Evolutionary conservation across 2,797 vertebrate species (phyloP).

Genomic region (Chiropotes sagulatus): DNA sequence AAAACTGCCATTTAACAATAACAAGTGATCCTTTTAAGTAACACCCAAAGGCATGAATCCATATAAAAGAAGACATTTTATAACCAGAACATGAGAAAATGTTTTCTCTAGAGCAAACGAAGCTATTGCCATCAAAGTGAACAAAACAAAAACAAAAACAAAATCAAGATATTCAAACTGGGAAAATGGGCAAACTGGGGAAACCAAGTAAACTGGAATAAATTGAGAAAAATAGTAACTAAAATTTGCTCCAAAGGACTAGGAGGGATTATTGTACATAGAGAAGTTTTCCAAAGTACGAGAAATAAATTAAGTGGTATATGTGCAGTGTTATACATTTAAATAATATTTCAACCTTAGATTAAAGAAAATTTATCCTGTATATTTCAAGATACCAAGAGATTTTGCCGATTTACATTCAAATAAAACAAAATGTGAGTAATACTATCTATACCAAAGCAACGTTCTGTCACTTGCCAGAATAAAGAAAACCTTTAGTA

Average conservation of each 20-base stretch:
- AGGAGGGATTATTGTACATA: not conserved
- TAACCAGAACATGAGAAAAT: not conserved
- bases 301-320: not conserved
- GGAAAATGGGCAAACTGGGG: not conserved
- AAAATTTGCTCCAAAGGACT: not conserved
- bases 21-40: not conserved
- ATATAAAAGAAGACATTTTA: not conserved
- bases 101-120: conserved; percentile 28
- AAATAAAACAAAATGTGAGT: not conserved
- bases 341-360: not conserved
- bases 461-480: not conserved
- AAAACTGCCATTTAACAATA: not conserved
- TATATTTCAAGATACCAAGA: not conserved
- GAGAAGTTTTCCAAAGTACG: not conserved
- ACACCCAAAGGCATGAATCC: not conserved
- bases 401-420: not conserved
- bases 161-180: not conserved
- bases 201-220: not conserved
- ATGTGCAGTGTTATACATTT: not conserved
- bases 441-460: not conserved
- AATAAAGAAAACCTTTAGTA: not conserved
- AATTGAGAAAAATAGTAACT: not conserved
- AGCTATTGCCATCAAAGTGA: not conserved
- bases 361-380: not conserved
- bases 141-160: not conserved